Evolutionary conservation across 2,797 vertebrate species (phyloP), one percentile per base, ranked within the genome.

Genomic region (Poecilia wingei): DNA sequence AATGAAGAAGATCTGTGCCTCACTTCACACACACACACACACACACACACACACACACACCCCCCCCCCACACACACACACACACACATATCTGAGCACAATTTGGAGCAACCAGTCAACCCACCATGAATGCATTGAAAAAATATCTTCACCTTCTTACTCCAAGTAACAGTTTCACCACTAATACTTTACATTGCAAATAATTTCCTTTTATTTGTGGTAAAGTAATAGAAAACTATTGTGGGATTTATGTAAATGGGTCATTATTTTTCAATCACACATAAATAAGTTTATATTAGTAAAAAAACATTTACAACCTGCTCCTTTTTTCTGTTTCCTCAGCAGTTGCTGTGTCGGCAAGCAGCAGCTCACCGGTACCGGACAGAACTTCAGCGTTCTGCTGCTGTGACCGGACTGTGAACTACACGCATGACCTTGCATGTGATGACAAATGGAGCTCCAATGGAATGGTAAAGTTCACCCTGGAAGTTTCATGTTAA

Each of bases 391-490:
- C 25, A 3, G 0, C 3, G 9, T 83, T 31, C 3, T 3, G 28
- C 49, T 88, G 88, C 53, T 84, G 86, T 2, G 16, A 47, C 25
- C 14, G 20, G 1, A 18, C 1, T 0, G 31, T 1, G 0, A 9
- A 14, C 0, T 0, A 81, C 0, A 0, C 0, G 0, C 72, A 72
- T 0, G 1, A 74, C 4, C 14, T 2, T 1, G 0, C 1, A 0
- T 91, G 91, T 77, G 82, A 82, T 0, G 79, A 79, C 31, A 41
- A 0, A 0, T 94, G 87, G 88, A 75, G 0, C 5, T 2, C 0
- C 13, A 3, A 57, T 0, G 13, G 20, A 2, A 39, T 0, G 51
- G 94, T 95, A 84, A 84, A 71, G 33, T 22, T 3, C n/a, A 59
- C 3, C 43, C 33, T 28, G 16, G n/a, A 66, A 66, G 46, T 70